Conservation (phyloP, 2,888 invertebrate genomes). For the Eubasilissa splendida region DNA sequence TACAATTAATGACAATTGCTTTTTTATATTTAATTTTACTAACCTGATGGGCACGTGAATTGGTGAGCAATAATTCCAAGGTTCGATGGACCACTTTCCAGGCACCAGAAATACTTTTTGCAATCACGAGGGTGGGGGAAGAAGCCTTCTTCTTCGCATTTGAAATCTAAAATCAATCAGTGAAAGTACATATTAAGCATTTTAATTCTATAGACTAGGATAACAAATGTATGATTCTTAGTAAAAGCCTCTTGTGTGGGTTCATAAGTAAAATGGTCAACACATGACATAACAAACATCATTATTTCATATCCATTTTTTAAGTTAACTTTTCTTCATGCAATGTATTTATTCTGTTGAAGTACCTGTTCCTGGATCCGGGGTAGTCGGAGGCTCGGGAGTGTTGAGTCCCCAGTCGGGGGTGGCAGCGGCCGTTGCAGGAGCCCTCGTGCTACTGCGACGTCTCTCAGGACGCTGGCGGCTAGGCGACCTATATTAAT, state of each 20-base stretch:
- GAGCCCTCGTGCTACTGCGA: slow-evolving; percentile 61
- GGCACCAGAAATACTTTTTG: slow-evolving; percentile 95
- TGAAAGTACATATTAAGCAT: too few species aligned
- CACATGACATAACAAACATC: too few species aligned
- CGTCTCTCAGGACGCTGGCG: slow-evolving; percentile 53
- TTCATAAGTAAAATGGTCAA: too few species aligned
- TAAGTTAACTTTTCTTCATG: too few species aligned
- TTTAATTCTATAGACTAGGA: too few species aligned
- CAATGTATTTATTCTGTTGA: neutral
- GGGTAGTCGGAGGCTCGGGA: slow-evolving; percentile 90
- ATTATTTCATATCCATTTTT: too few species aligned
- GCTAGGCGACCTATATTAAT: slow-evolving; percentile 48
- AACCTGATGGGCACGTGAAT: slow-evolving; percentile 93
- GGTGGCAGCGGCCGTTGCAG: slow-evolving; percentile 71
- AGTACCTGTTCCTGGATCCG: slow-evolving; percentile 87
- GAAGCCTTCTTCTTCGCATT: slow-evolving; percentile 94
- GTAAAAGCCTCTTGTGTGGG: too few species aligned
- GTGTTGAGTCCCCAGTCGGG: slow-evolving; percentile 76
- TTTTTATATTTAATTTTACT: slow-evolving; percentile 46
- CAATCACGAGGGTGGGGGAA: slow-evolving; percentile 93
- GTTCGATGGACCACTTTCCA: slow-evolving; percentile 90
- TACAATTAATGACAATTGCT: too few species aligned
- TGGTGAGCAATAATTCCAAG: slow-evolving; percentile 92
- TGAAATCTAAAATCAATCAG: slow-evolving; percentile 78
- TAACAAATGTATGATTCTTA: too few species aligned